Evolutionary conservation across 2,888 invertebrate species (phyloP), one percentile per base, ranked within the genome.

Genomic region (Drosophila ezoana): DNA sequence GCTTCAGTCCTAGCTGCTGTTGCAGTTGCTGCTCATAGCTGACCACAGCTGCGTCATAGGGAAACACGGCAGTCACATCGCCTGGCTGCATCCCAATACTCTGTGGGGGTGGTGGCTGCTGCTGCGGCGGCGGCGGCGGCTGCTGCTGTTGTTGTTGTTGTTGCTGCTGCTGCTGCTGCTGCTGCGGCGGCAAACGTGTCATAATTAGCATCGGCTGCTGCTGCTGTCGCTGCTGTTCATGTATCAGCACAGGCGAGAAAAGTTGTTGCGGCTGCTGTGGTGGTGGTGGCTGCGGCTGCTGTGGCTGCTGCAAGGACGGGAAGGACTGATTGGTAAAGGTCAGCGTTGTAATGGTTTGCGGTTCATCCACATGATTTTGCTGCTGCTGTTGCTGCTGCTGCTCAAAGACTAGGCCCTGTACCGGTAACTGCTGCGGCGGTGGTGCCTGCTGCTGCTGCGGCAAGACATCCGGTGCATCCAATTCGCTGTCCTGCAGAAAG

Each of bases 401-500:
- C 37, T 85, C 85, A 14, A 89, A 85, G 6, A 85, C 85, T 45
- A 89, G 54, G n/a, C 89, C 89, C 16, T 72, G 71, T 28, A 77
- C 87, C 18, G 74, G 62, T n/a, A 85, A 53, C 51, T 79, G 76
- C 6, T 85, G 85, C 16, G 73, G 79, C 23, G 77, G 89, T 32
- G 65, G 76, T 14, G 72, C 67, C 43, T 72, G 81, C 13, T 70
- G 81, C 41, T 73, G 70, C 33, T 71, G 81, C 13, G 76, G 81
- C 37, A 86, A 70, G 43, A 85, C 76, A 32, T 95, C 95, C 0
- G 96, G 95, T 53, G 95, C 95, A 91, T 97, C 97, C 75, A 97
- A 93, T 92, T 98, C 98, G 20, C 98, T 98, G 89, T 98, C 98
- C 93, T 98, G 97, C 60, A 98, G 94, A 91, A 96, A 96, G 91